Percentiles rank a stretch among this genome's conserved stretches.
Conservation (phyloP, 2,113 vertebrate species). For the Psettodes erumei region DNA sequence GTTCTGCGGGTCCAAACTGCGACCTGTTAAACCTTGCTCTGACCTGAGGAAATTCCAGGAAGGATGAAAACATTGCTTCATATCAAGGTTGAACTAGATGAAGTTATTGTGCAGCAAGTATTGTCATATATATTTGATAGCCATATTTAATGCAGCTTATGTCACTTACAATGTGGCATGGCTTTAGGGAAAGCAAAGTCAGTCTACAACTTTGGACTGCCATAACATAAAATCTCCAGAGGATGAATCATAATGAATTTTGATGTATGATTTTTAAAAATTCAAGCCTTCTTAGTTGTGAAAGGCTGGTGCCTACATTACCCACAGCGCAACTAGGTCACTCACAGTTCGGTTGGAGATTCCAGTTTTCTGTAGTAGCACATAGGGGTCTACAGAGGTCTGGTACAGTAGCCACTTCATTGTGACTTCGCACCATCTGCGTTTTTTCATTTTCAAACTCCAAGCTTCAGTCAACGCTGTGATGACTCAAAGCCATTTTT, state of each 20-base stretch:
- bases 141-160: not conserved
- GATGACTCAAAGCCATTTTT: not conserved
- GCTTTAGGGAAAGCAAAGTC: too few relatives aligned
- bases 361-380: not conserved
- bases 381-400: not conserved
- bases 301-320: too few relatives aligned
- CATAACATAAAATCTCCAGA: too few relatives aligned
- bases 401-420: not conserved
- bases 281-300: too few relatives aligned
- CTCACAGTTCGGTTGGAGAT: not conserved
- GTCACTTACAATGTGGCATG: not conserved
- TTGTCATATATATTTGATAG: not conserved
- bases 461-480: not conserved
- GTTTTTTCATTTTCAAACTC: not conserved
- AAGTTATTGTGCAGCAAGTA: not conserved
- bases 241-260: too few relatives aligned
- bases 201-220: too few relatives aligned
- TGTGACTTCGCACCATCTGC: not conserved
- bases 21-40: not conserved
- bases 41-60: not conserved
- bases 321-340: too few relatives aligned
- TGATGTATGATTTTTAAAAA: too few relatives aligned
- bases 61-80: not conserved
- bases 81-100: too few relatives aligned
- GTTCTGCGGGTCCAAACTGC: not conserved